Base-by-base conservation (phyloP, 2,113 vertebrate genomes). In the Pseudolaguvia tuberculata region DNA sequence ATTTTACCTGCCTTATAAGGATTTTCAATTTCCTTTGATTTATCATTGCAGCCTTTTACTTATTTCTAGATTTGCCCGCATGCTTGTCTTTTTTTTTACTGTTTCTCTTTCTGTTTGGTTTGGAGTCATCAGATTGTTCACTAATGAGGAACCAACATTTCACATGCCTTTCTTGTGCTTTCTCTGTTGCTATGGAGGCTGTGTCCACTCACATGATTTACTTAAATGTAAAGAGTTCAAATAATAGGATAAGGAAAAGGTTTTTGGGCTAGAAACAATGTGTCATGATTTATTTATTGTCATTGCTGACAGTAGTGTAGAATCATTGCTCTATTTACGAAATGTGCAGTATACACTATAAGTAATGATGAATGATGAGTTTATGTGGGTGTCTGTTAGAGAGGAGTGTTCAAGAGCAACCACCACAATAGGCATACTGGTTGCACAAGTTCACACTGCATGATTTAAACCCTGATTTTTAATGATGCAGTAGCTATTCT, bases 341-440 rank as follows among this genome's bases (percentile, higher is more conserved):
- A 42, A 58, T 1, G 1, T 12, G 12, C 29, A 12, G 23, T 29
- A 29, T 42, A 58, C 12, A 47, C 0, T 4, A 0, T 42, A 53
- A 25, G 18, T 3, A 35, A 31, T n/a, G 20, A 45, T 7, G 70
- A 82, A 80, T 84, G 73, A 83, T 88, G 25, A 35, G 42, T 61
- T 13, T 61, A 13, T 29, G 20, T 53, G 56, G 48, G 27, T 73
- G 27, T 70, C 13, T 13, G 18, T n/a, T 71, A n/a, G 15, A 75
- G 27, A 50, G 21, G 82, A 73, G 35, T 78, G 57, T 79, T 83
- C 81, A 81, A 83, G 85, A 83, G 82, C 78, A 74, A 73, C 21
- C 5, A 42, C 39, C 59, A 78, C 85, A 88, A 90, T 85, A 82
- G 83, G 89, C 88, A 82, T 79, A 52, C 81, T 84, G 87, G 88